A percentile compares a stretch with the other conserved stretches of the same genome.
Evolutionary conservation across 2,797 vertebrate species (phyloP).

Genomic region (Coendou prehensilis): DNA sequence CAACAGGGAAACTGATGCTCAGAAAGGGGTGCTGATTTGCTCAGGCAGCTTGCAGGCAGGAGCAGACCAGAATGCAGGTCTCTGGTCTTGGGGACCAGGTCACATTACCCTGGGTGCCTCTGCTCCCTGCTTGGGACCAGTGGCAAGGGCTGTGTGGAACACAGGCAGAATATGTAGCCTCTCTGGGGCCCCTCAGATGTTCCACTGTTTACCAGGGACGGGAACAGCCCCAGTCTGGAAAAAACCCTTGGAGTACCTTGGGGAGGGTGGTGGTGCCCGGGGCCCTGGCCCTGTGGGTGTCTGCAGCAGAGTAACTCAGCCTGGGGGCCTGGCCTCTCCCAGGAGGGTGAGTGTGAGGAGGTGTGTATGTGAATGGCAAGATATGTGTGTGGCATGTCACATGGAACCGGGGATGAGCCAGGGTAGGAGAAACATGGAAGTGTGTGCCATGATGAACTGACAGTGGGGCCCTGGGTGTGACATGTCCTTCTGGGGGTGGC

Average conservation of each 20-base stretch:
- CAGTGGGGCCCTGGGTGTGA: neutral
- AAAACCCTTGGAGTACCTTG: neutral
- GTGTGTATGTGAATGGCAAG: too few relatives aligned
- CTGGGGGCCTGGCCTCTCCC: neutral
- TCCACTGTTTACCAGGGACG: constrained; percentile 43
- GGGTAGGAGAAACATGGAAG: neutral
- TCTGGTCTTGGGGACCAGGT: neutral
- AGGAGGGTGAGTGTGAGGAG: neutral
- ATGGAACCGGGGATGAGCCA: neutral
- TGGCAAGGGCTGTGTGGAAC: neutral
- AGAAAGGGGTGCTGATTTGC: neutral
- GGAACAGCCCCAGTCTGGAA: neutral
- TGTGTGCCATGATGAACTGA: neutral
- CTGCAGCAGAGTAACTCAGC: neutral
- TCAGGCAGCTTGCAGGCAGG: neutral
- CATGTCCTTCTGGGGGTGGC: neutral
- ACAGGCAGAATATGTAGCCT: neutral
- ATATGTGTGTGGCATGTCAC: neutral
- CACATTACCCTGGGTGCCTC: neutral
- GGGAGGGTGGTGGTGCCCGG: neutral
- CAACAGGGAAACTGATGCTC: neutral
- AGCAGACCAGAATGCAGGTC: neutral
- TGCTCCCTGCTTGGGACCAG: neutral
- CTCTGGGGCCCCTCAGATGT: neutral
- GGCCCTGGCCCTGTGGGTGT: neutral